Base-by-base conservation (phyloP, 2,797 vertebrate species). In the Onychomys torridus region DNA sequence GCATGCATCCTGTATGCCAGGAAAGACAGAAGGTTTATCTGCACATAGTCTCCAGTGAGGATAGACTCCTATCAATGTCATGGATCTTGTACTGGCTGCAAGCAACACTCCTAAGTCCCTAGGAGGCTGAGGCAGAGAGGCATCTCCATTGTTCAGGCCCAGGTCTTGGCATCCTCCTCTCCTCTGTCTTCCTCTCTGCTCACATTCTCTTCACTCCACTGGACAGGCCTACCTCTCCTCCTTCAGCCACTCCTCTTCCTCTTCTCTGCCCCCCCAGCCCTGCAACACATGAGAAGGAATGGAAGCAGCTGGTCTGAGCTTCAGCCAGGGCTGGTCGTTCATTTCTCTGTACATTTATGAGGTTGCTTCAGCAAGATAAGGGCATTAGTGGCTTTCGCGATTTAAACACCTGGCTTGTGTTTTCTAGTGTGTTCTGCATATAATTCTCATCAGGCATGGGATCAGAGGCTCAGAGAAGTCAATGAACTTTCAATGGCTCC, bases 121-220 rank as follows among this genome's bases (percentile, higher is more conserved):
- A 49, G 13, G 16, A 32, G 34, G 13, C 21, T 3, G 1, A 12
- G 46, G 46, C 29, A 19, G 3, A 8, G 37, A 2, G 8, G 4
- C 5, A 0, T 8, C 27, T 19, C 32, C 3, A 0, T 2, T 9
- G 55, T 1, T 10, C 4, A 0, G 4, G n/a, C n/a, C 34, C 1
- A 3, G 6, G 40, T 16, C 17, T 0, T 57, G 2, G 1, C n/a
- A 19, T 6, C 10, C 46, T 40, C 5, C 1, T 65, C n/a, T 27
- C 17, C 37, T 52, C 52, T 23, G 37, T 32, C n/a, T 89, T 40
- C 71, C 69, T 40, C 55, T 57, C n/a, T 12, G 9, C 6, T 8
- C 25, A 2, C 21, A 32, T 0, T 27, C 61, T 63, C 37, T 52
- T 52, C 13, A 11, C 46, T 32, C 63, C 11, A 1, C 0, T n/a